Conservation (phyloP, 2,888 invertebrate species). For the Argynnis bischoffii region DNA sequence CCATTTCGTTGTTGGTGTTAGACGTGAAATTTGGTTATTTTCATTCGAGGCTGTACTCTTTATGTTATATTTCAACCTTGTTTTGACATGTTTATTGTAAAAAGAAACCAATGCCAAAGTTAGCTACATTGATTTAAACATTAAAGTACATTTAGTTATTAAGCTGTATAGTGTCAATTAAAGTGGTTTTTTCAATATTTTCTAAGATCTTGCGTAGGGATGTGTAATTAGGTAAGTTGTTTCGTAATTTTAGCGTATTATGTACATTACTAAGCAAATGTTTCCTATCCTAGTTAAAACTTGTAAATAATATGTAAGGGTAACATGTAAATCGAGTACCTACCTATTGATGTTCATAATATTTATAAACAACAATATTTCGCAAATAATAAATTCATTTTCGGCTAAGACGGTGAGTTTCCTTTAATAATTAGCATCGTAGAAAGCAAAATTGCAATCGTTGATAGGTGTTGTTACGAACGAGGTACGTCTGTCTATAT, state of each 20-base stretch:
- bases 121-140: slow-evolving; percentile 79
- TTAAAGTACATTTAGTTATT: slow-evolving; percentile 68
- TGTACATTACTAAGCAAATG: slow-evolving; percentile 77
- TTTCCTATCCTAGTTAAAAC: slow-evolving; percentile 79
- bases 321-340: slow-evolving; percentile 76
- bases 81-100: slow-evolving; percentile 77
- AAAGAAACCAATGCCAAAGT: slow-evolving; percentile 82
- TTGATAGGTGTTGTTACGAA: slow-evolving; percentile 73
- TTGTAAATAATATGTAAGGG: slow-evolving; percentile 72
- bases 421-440: slow-evolving; percentile 76
- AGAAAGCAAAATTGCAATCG: slow-evolving; percentile 75
- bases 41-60: slow-evolving; percentile 60
- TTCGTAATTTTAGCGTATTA: slow-evolving; percentile 73
- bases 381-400: slow-evolving; percentile 59
- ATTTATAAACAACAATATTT: slow-evolving; percentile 62
- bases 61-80: slow-evolving; percentile 70
- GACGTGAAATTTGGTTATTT: slow-evolving; percentile 61
- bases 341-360: slow-evolving; percentile 78
- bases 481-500: slow-evolving; percentile 69
- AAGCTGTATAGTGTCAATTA: slow-evolving; percentile 82
- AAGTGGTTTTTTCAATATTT: slow-evolving; percentile 74
- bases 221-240: slow-evolving; percentile 71
- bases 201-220: slow-evolving; percentile 75
- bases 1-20: slow-evolving; percentile 76
- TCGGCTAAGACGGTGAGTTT: slow-evolving; percentile 74